phyloP scores from a whole-genome alignment of 2,888 invertebrate species.

The Sinotaia quadrata region DNA sequence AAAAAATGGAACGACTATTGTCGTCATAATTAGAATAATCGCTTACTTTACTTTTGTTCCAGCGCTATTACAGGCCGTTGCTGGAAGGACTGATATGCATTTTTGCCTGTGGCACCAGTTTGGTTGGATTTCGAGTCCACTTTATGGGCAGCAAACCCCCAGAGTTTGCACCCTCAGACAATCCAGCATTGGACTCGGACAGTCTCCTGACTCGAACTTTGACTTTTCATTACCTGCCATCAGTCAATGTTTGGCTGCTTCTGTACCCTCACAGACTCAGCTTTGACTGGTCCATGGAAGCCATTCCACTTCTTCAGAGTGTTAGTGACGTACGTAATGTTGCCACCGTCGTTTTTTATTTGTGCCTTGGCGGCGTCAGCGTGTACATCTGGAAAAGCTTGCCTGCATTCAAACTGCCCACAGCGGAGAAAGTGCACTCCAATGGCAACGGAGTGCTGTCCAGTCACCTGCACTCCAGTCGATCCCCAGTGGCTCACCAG shows the following conservation, averaged over 20 bases:
- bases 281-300: slow-evolving; percentile 99
- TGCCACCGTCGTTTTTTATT: slow-evolving; percentile 84
- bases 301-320: slow-evolving; percentile 87
- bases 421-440: slow-evolving; percentile 36
- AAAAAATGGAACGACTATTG: slow-evolving; percentile 12
- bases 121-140: slow-evolving; percentile 84
- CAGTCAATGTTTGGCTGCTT: slow-evolving; percentile 89
- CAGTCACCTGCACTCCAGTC: background rate
- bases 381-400: slow-evolving; percentile 3
- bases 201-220: slow-evolving; percentile 85
- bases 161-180: slow-evolving; percentile 93
- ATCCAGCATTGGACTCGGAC: slow-evolving; percentile 92
- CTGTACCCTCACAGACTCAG: slow-evolving; percentile 89
- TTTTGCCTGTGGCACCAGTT: slow-evolving; percentile 79
- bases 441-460: slow-evolving; percentile 55
- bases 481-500: background rate
- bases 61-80: slow-evolving; percentile 33
- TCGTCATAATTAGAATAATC: background rate
- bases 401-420: background rate
- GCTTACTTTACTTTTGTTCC: background rate
- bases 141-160: slow-evolving; percentile 82
- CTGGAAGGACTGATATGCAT: slow-evolving; percentile 73
- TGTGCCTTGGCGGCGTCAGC: slow-evolving; percentile 53
- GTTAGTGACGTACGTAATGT: slow-evolving; percentile 86
- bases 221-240: slow-evolving; percentile 93